phyloP scores from a whole-genome alignment of 1,140 invertebrate species.

The Delia radicum region DNA sequence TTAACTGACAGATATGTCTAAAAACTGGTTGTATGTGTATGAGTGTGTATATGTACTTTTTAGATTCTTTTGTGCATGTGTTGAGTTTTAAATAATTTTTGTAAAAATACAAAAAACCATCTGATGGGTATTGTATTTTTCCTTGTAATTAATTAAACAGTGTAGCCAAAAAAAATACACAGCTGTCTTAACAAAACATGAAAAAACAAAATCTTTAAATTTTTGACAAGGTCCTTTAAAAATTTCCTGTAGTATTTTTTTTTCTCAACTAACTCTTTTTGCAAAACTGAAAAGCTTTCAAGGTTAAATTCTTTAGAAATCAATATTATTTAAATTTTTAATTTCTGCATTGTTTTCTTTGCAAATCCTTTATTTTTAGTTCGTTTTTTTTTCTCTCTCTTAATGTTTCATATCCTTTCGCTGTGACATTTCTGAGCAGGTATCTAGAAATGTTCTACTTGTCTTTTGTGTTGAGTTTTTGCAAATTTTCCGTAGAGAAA shows the following conservation, averaged over 20 bases:
- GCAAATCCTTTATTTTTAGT: not conserved
- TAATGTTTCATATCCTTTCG: not conserved
- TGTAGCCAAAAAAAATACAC: not conserved
- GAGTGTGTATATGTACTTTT: not conserved
- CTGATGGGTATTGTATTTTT: conserved; percentile 14
- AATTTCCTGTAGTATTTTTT: not conserved
- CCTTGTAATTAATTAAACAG: conserved; percentile 13
- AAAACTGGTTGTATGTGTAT: not conserved
- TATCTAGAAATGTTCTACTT: not conserved
- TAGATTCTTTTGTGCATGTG: not conserved
- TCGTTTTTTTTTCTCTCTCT: not conserved
- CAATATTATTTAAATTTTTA: not conserved
- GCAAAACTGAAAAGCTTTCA: not conserved
- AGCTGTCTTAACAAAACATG: not conserved
- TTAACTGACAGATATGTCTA: conserved; percentile 21
- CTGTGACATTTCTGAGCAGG: not conserved
- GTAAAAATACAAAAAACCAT: too few relatives aligned
- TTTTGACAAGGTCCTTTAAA: not conserved
- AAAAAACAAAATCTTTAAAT: not conserved
- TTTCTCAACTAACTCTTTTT: not conserved
- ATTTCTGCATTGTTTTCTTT: not conserved
- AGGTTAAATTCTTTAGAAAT: conserved; percentile 15
- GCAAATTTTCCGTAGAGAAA: conserved; percentile 2
- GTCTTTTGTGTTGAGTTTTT: not conserved
- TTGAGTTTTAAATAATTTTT: not conserved